These are phyloP conservation scores for Nephotettix cincticeps DNA, from an alignment of 1,140 invertebrate species.

Conservation along the genomic window DNA sequence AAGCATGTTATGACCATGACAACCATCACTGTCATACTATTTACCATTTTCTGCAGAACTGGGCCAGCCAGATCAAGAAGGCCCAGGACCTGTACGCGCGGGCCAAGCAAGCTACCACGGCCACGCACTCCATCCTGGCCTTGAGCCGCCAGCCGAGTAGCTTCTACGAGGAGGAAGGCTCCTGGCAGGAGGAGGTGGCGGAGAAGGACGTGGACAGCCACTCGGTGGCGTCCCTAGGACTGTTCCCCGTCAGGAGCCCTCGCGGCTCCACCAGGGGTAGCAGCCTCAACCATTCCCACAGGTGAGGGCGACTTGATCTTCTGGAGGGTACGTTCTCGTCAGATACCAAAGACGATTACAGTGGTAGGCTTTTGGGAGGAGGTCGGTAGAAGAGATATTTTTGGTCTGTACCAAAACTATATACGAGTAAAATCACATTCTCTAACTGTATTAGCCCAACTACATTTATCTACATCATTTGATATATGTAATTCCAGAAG, in stretches of 20 bases:
- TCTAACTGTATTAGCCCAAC: too few relatives aligned
- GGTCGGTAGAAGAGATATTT: too few relatives aligned
- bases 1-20: too few relatives aligned
- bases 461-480: too few relatives aligned
- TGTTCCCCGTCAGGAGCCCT: conserved; percentile 42
- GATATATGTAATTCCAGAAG: too few relatives aligned
- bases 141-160: conserved; percentile 38
- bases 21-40: too few relatives aligned
- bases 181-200: conserved; percentile 21
- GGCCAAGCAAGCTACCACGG: conserved; percentile 52
- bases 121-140: conserved; percentile 39
- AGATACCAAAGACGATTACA: too few relatives aligned
- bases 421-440: too few relatives aligned
- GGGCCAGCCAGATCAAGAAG: conserved; percentile 63
- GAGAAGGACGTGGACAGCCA: conserved; percentile 46
- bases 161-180: conserved; percentile 33
- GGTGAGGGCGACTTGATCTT: too few relatives aligned
- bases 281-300: conserved; percentile 48
- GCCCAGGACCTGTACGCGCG: conserved; percentile 63
- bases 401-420: too few relatives aligned
- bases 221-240: conserved; percentile 42
- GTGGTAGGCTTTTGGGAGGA: too few relatives aligned
- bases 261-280: conserved; percentile 45
- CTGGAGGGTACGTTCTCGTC: too few relatives aligned
- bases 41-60: conserved; percentile 48